phyloP scores from a whole-genome alignment of 2,113 vertebrate species.

The Grallaria varia region DNA sequence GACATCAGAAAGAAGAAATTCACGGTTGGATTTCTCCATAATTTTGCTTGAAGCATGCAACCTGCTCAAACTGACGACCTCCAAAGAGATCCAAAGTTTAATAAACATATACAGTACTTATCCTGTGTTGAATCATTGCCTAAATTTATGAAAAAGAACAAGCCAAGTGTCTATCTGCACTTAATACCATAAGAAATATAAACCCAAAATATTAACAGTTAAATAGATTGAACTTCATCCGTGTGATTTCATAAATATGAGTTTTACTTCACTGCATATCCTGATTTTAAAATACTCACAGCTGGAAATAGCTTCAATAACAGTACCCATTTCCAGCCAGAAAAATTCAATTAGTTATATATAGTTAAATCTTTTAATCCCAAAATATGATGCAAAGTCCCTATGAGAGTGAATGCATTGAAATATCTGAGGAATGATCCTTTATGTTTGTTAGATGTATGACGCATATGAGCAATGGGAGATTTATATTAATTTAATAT shows the following conservation, averaged over 20 bases:
- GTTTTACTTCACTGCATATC: background rate
- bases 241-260: background rate
- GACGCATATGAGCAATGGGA: background rate
- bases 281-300: background rate
- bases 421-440: background rate
- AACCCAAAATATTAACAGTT: background rate
- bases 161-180: background rate
- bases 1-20: background rate
- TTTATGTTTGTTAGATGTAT: background rate
- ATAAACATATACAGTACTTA: background rate
- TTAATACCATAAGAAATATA: background rate
- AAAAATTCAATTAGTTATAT: background rate
- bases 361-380: background rate
- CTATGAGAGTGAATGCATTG: background rate
- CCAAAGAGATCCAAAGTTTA: background rate
- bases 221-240: background rate
- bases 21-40: background rate
- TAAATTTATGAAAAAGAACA: background rate
- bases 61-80: background rate
- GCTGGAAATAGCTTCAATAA: background rate
- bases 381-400: background rate
- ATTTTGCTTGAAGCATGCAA: constrained; percentile 12
- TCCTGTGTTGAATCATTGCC: background rate
- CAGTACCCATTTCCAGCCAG: background rate
- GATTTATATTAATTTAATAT: background rate